Evolutionary conservation across 2,888 invertebrate species (phyloP), one percentile per base, ranked within the genome.

Genomic region (Micoletzkya japonica): DNA sequence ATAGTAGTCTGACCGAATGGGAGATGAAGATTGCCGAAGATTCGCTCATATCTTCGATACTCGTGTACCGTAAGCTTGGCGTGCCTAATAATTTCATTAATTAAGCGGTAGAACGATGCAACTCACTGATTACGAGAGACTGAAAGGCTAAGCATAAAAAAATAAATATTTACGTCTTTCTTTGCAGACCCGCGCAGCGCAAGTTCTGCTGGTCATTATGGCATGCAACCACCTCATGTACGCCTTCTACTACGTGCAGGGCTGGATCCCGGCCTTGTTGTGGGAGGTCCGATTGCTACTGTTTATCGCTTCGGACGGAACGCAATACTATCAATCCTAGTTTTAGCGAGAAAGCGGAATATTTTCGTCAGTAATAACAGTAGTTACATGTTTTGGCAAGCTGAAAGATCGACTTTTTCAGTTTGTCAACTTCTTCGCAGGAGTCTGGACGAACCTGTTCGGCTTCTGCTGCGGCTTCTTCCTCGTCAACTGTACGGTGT

Each of bases 361-460:
- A 7, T 39, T 7, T 7, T 39, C 10, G 39, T 39, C 17, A 10
- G 39, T 39, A 39, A 39, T 39, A 17, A 10, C 39, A 17, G 39
- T 39, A 54, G 6, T n/a, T 10, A 54, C 26, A 17, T n/a, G 54
- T 10, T 54, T n/a, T n/a, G n/a, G n/a, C n/a, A n/a, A n/a, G n/a
- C n/a, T n/a, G n/a, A n/a, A n/a, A 10, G 20, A 20, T 50, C 50
- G 20, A 14, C 37, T 30, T 24, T 37, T 26, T 6, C 54, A 66
- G 64, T 2, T 60, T 17, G 37, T 57, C 28, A 70, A 63, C 44
- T 44, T 70, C 32, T 39, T 61, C 3, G 70, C 74, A 4, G 79
- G 79, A 50, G 50, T 80, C 26, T 80, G 80, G 79, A 80, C 79
- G 24, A 78, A 79, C 63, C 61, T 79, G 50, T 64, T 78, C 26